Evolutionary conservation across 2,113 vertebrate species (phyloP), one percentile per base, ranked within the genome.

Genomic region (Ranitomeya variabilis): DNA sequence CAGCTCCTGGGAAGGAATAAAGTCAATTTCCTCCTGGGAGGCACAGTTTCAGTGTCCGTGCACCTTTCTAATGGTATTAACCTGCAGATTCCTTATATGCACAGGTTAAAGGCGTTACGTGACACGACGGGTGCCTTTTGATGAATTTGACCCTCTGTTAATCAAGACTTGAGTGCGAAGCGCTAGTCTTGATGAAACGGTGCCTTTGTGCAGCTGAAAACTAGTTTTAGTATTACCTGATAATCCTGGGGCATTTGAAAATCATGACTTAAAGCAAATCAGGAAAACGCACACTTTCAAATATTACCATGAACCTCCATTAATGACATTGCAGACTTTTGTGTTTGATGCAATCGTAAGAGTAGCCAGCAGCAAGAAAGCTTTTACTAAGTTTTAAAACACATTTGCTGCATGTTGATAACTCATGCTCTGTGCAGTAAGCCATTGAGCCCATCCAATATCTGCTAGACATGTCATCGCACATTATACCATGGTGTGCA

Each of bases 341-440:
- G 79, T 62, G 60, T 60, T 81, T 31, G 37, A 60, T 81, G 55
- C 54, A 14, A 59, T 57, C 9, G 52, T 81, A 23, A 81, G 18
- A 62, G 11, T 37, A 60, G 79, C 79, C 79, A 81, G 79, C 55
- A 81, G 79, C 79, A 81, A 81, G 55, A 62, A 60, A 60, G 55
- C 57, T 60, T 81, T 81, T 31, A 23, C 79, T 19, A 7, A 60
- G 18, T 60, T 31, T 37, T 23, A 81, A 31, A 16, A 60, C 79
- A 62, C 26, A 23, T 81, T 16, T n/a, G 9, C 55, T 31, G 55
- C n/a, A 81, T 26, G 31, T 60, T 80, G 21, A 60, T 31, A 37
- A 81, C 21, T 81, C 79, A 60, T 60, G 23, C 57, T 60, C 18
- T 62, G n/a, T 59, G 19, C 79, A 37, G 23, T 31, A 60, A 11